These are phyloP conservation scores for Cistogaster globosa DNA, from an alignment of 2,888 invertebrate species.

Conservation along the genomic window DNA sequence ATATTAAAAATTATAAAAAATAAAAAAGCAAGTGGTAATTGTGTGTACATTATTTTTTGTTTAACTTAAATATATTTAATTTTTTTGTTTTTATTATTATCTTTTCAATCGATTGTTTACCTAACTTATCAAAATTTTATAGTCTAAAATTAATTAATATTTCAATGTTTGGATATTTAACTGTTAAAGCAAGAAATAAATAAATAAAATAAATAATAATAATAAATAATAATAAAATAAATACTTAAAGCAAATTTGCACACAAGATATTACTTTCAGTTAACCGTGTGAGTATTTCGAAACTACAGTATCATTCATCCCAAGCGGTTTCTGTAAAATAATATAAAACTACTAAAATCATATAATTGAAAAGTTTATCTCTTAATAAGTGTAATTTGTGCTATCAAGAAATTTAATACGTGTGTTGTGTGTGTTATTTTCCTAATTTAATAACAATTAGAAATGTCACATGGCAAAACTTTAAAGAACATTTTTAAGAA, in stretches of 20 bases:
- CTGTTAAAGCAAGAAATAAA: background rate
- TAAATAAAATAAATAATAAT: too few species aligned
- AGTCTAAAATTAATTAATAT: constrained; percentile 51
- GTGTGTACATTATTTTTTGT: constrained; percentile 1
- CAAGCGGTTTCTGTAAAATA: constrained; percentile 7
- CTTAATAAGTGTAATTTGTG: too few species aligned
- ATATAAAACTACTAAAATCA: background rate
- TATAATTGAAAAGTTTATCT: too few species aligned
- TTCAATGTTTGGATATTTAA: constrained; percentile 15
- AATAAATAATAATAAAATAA: too few species aligned
- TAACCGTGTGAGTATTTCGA: constrained; percentile 39
- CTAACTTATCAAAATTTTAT: constrained; percentile 42
- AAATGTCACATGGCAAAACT: constrained; percentile 73
- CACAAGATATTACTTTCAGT: constrained; percentile 42
- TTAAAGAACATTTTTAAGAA: constrained; percentile 81
- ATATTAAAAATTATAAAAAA: background rate
- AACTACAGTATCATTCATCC: constrained; percentile 19
- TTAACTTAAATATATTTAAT: background rate
- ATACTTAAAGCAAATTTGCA: constrained; percentile 47
- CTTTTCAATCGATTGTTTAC: constrained; percentile 34
- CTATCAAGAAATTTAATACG: too few species aligned
- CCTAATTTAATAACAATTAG: constrained; percentile 24
- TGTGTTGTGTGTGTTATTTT: too few species aligned
- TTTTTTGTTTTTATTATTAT: constrained; percentile 27
- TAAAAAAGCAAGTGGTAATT: constrained; percentile 5